Conservation (phyloP, 1,140 invertebrate species). For the Heliconius eleuchia region DNA sequence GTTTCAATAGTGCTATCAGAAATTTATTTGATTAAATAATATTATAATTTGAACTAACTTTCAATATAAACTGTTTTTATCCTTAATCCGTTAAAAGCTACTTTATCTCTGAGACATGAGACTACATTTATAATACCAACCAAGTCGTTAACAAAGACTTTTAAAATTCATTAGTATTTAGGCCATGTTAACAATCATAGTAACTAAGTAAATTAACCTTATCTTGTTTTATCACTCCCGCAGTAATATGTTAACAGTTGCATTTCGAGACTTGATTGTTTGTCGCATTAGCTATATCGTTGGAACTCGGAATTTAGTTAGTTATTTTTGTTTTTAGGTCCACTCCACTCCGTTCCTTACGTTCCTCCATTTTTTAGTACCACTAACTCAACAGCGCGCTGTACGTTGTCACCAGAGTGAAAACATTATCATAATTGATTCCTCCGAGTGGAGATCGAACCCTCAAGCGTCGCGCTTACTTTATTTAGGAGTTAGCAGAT, state of each 20-base stretch:
- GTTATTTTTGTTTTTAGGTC: too few relatives aligned
- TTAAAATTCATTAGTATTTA: conserved; percentile 39
- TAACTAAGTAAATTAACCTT: conserved; percentile 37
- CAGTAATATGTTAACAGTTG: conserved; percentile 34
- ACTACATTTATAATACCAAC: conserved; percentile 1
- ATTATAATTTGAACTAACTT: background rate
- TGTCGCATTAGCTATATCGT: background rate
- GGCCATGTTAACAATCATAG: conserved; percentile 37
- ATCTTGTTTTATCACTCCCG: conserved; percentile 31
- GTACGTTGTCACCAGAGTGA: too few relatives aligned
- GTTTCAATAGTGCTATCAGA: too few relatives aligned
- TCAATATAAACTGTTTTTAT: background rate
- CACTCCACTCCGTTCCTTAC: too few relatives aligned
- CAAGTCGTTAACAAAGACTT: conserved; percentile 10
- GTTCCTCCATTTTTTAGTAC: too few relatives aligned
- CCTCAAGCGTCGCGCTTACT: too few relatives aligned
- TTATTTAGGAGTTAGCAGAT: too few relatives aligned
- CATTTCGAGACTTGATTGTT: conserved; percentile 18
- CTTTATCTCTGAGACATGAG: background rate
- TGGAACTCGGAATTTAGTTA: conserved; percentile 1
- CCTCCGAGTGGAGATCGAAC: too few relatives aligned
- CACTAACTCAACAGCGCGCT: too few relatives aligned
- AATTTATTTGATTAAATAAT: too few relatives aligned
- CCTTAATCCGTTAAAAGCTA: conserved; percentile 10
- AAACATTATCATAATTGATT: too few relatives aligned